Percentiles rank a stretch among this genome's conserved stretches.
These are phyloP conservation scores for Drosophila rufa DNA, from an alignment of 1,140 invertebrate genomes.

Conservation along the genomic window DNA sequence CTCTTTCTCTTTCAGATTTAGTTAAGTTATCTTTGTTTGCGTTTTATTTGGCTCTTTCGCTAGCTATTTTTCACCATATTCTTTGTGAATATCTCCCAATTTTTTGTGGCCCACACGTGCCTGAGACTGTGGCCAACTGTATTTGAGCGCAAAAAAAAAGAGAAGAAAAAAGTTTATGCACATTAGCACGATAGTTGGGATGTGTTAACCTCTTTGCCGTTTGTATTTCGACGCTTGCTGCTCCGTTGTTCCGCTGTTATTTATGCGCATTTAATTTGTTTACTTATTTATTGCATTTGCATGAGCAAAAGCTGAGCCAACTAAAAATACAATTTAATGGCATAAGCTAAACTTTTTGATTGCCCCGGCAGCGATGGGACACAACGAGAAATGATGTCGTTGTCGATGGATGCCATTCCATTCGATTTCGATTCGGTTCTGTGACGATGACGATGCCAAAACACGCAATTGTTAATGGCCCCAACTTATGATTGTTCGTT, in stretches of 20 bases:
- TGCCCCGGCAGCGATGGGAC: conserved; percentile 38
- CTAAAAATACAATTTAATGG: conserved; percentile 66
- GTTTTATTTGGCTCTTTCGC: conserved; percentile 25
- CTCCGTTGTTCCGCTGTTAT: conserved; percentile 30
- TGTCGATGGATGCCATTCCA: conserved; percentile 12
- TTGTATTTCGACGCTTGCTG: conserved; percentile 2
- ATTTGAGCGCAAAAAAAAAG: conserved; percentile 1
- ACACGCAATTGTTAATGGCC: conserved; percentile 54
- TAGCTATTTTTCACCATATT: conserved; percentile 19
- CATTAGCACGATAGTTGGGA: conserved; percentile 52
- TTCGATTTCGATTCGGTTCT: conserved; percentile 29
- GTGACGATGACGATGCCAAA: conserved; percentile 46
- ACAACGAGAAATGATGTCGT: conserved; percentile 41
- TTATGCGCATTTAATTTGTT: conserved; percentile 70
- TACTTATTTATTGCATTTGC: conserved; percentile 59
- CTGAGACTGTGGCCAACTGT: conserved; percentile 37
- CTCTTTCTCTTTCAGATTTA: conserved; percentile 1
- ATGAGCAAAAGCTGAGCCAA: conserved; percentile 34
- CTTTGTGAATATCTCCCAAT: conserved; percentile 7
- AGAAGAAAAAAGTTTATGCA: conserved; percentile 26
- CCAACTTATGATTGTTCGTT: conserved; percentile 45
- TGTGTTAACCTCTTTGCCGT: conserved; percentile 45
- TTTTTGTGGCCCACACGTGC: conserved; percentile 40
- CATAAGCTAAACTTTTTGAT: conserved; percentile 65
- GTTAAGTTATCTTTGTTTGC: conserved; percentile 13